phyloP scores from a whole-genome alignment of 2,888 invertebrate species.

The Trachelus stipa region DNA sequence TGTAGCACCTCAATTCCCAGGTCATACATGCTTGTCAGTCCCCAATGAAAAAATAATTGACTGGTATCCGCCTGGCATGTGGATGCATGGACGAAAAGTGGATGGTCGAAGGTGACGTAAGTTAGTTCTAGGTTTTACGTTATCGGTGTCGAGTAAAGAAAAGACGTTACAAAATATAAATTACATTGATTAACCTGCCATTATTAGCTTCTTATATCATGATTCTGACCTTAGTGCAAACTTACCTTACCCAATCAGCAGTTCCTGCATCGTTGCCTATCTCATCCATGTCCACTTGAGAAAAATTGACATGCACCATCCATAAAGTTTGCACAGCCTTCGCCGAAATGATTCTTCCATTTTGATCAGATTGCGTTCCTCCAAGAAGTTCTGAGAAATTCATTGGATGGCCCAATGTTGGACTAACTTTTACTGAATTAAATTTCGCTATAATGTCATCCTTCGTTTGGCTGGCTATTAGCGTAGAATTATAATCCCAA shows the following conservation, averaged over 20 bases:
- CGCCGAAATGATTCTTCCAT: slow-evolving; percentile 75
- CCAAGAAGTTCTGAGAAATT: slow-evolving; percentile 75
- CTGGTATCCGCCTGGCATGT: no score
- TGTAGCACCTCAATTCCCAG: no score
- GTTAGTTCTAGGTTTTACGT: no score
- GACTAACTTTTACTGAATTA: slow-evolving; percentile 73
- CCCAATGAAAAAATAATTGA: no score
- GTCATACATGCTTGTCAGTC: no score
- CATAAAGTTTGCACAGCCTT: slow-evolving; percentile 74
- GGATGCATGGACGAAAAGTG: no score
- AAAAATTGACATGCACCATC: slow-evolving; percentile 77
- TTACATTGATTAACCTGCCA: not conserved
- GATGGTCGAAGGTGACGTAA: no score
- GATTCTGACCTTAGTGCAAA: slow-evolving; percentile 23
- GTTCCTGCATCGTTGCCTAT: slow-evolving; percentile 80
- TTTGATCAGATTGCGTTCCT: slow-evolving; percentile 70
- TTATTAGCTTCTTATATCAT: not conserved
- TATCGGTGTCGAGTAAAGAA: no score
- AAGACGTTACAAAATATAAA: not conserved
- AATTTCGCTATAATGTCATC: slow-evolving; percentile 74
- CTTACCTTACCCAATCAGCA: slow-evolving; percentile 76
- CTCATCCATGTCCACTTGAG: slow-evolving; percentile 74
- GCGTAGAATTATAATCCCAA: slow-evolving; percentile 73
- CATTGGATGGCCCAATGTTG: slow-evolving; percentile 74
- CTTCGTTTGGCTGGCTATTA: slow-evolving; percentile 70